Evolutionary conservation across 1,140 invertebrate species (phyloP).

Genomic region (Lordiphosa collinella): DNA sequence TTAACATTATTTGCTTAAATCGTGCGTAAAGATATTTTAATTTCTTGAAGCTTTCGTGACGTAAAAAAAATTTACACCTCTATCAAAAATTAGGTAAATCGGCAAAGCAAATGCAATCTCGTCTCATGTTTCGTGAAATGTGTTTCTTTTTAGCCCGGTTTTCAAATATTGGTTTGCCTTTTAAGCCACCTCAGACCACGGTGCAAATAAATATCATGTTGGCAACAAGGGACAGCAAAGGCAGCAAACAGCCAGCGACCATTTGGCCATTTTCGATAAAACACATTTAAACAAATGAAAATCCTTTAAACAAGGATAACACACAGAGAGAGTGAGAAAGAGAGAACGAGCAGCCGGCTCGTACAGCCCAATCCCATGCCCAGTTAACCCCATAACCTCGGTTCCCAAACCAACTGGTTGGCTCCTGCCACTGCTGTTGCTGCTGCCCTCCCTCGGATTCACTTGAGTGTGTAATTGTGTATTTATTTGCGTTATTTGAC

Average conservation of each 20-base stretch:
- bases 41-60: too few species aligned
- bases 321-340: slow-evolving; percentile 5
- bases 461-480: slow-evolving; percentile 78
- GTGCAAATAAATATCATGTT: slow-evolving; percentile 27
- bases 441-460: slow-evolving; percentile 28
- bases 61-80: too few species aligned
- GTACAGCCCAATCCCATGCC: slow-evolving; percentile 33
- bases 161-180: too few species aligned
- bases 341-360: background rate
- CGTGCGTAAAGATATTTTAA: too few species aligned
- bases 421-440: background rate
- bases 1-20: too few species aligned
- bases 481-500: slow-evolving; percentile 78
- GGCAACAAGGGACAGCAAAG: slow-evolving; percentile 21
- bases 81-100: too few species aligned
- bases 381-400: slow-evolving; percentile 53
- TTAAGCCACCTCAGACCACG: too few species aligned
- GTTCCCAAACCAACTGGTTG: background rate
- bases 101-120: too few species aligned
- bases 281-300: slow-evolving; percentile 77
- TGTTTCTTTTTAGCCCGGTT: too few species aligned
- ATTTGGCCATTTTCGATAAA: slow-evolving; percentile 74
- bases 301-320: slow-evolving; percentile 74
- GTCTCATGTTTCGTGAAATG: too few species aligned
- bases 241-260: slow-evolving; percentile 29